Conservation (phyloP, 2,888 invertebrate species). For the Piscicola geometra region DNA sequence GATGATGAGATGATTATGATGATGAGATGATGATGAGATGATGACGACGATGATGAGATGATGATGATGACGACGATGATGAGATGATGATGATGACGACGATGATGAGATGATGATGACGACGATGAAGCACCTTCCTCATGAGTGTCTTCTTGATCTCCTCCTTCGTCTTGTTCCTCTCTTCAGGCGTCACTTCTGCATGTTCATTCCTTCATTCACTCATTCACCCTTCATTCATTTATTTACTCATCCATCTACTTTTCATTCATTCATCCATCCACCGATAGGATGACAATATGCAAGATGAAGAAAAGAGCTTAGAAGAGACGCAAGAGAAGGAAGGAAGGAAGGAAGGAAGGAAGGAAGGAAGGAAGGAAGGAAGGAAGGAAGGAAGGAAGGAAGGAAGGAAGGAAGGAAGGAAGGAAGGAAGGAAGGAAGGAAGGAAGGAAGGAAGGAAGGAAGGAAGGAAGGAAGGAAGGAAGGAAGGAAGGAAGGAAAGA, state of each 20-base stretch:
- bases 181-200: conserved; percentile 63
- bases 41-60: conserved; percentile 4
- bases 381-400: background rate
- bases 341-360: background rate
- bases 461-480: background rate
- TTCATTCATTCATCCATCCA: background rate
- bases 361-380: background rate
- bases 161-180: conserved; percentile 83
- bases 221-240: too few relatives aligned
- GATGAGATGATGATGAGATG: conserved; percentile 4
- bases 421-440: background rate
- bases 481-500: too few relatives aligned
- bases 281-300: too few relatives aligned
- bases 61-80: conserved; percentile 4
- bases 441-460: background rate
- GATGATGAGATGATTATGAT: conserved; percentile 20
- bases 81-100: background rate
- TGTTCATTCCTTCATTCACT: too few relatives aligned
- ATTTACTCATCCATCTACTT: background rate
- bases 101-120: conserved; percentile 16
- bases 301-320: too few relatives aligned
- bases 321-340: too few relatives aligned
- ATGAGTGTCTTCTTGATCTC: conserved; percentile 90
- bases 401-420: too few relatives aligned
- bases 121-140: conserved; percentile 64